phyloP scores from a whole-genome alignment of 2,797 vertebrate species.

The Ctenopoma multispine region DNA sequence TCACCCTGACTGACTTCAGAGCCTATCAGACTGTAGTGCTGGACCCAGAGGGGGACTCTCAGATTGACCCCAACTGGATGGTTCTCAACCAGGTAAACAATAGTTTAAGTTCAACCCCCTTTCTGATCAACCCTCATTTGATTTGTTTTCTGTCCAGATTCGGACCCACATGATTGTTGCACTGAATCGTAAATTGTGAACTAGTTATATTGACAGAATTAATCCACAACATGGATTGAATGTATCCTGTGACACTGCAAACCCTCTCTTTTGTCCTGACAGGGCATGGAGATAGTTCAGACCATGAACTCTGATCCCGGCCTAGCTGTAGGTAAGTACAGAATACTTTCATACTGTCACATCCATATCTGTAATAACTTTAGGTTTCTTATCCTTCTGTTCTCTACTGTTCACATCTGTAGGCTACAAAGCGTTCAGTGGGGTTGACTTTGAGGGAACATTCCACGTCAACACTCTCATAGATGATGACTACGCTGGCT shows the following conservation, averaged over 20 bases:
- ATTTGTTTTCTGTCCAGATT: background rate
- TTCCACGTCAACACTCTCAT: constrained; percentile 98
- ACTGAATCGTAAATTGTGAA: background rate
- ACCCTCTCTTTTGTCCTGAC: constrained; percentile 18
- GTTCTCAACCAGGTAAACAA: constrained; percentile 93
- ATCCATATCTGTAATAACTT: background rate
- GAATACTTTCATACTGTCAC: background rate
- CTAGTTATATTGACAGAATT: background rate
- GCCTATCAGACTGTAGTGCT: constrained; percentile 98
- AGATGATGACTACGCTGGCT: constrained; percentile 96
- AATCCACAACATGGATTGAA: background rate
- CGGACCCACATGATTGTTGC: background rate
- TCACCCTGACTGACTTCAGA: constrained; percentile 97
- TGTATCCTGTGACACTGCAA: background rate
- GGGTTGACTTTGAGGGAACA: constrained; percentile 98
- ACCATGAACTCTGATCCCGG: constrained; percentile 99
- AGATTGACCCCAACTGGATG: constrained; percentile 99
- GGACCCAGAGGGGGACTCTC: constrained; percentile 97
- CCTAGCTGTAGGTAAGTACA: constrained; percentile 93
- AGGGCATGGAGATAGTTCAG: constrained; percentile 96
- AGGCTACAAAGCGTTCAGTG: constrained; percentile 98
- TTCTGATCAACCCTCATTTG: too few relatives aligned
- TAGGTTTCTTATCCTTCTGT: background rate
- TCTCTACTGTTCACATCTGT: background rate
- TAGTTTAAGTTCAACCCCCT: background rate